Conservation (phyloP, 2,113 vertebrate species). For the Geococcyx californianus region DNA sequence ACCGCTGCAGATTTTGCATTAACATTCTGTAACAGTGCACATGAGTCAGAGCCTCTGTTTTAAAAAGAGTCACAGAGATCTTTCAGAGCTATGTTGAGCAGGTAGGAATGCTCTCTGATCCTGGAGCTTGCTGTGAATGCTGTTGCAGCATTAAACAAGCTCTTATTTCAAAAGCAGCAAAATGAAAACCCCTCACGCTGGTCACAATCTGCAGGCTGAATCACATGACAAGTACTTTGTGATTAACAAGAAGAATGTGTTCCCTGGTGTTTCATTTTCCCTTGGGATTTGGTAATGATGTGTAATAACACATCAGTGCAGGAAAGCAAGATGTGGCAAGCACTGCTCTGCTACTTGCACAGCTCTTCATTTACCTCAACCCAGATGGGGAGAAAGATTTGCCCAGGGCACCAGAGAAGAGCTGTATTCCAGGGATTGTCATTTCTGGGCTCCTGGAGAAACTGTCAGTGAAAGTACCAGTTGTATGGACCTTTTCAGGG, state of each 20-base stretch:
- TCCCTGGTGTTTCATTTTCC: slow-evolving; percentile 1
- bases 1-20: neutral
- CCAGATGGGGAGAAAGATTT: neutral
- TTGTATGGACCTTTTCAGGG: neutral
- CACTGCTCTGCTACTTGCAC: neutral
- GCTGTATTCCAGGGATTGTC: neutral
- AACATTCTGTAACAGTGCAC: neutral
- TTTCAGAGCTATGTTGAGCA: neutral
- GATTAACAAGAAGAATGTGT: slow-evolving; percentile 22
- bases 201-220: neutral
- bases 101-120: neutral
- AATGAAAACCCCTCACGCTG: neutral
- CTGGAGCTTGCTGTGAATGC: slow-evolving; percentile 21
- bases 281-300: slow-evolving; percentile 12
- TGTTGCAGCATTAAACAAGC: slow-evolving; percentile 34
- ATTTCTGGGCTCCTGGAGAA: neutral
- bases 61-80: neutral
- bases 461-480: neutral
- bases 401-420: neutral
- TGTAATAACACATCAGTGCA: neutral
- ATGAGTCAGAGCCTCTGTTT: neutral
- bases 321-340: neutral
- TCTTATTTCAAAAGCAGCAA: slow-evolving; percentile 40
- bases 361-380: neutral
- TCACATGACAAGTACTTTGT: slow-evolving; percentile 12